Evolutionary conservation across 2,113 vertebrate species (phyloP).

Genomic region (Dicaeum eximium): DNA sequence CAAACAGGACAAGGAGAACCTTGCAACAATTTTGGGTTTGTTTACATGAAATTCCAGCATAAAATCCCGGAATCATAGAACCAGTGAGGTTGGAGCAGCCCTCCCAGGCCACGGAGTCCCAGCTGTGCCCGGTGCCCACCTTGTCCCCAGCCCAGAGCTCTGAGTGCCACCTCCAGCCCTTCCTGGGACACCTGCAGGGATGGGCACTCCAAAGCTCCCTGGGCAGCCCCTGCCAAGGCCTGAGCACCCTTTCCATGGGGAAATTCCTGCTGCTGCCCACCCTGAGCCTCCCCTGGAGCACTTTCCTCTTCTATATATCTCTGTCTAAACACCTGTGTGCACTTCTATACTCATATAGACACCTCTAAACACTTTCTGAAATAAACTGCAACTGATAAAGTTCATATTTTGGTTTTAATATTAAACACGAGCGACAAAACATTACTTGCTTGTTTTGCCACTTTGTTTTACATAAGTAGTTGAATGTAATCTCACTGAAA

Average conservation of each 20-base stretch:
- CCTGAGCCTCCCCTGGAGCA: neutral
- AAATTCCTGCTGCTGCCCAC: neutral
- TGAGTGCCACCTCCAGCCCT: neutral
- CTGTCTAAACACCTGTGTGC: neutral
- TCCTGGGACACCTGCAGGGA: neutral
- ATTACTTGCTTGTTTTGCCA: neutral
- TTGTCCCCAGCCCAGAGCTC: neutral
- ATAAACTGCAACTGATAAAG: neutral
- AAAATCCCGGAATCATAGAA: neutral
- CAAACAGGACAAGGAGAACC: neutral
- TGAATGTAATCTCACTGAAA: neutral
- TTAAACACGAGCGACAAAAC: neutral
- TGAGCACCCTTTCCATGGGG: neutral
- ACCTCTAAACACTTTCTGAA: neutral
- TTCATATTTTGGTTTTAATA: neutral
- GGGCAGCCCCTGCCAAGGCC: neutral
- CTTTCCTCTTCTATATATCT: no score
- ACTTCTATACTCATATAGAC: neutral
- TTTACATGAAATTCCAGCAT: neutral
- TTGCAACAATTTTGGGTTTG: neutral
- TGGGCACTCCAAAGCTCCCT: neutral
- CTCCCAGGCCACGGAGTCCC: fast-evolving
- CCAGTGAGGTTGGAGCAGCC: fast-evolving
- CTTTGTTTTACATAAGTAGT: neutral
- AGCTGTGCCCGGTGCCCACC: neutral